Base-by-base conservation (phyloP, 2,113 vertebrate genomes). In the Puntigrus tetrazona region DNA sequence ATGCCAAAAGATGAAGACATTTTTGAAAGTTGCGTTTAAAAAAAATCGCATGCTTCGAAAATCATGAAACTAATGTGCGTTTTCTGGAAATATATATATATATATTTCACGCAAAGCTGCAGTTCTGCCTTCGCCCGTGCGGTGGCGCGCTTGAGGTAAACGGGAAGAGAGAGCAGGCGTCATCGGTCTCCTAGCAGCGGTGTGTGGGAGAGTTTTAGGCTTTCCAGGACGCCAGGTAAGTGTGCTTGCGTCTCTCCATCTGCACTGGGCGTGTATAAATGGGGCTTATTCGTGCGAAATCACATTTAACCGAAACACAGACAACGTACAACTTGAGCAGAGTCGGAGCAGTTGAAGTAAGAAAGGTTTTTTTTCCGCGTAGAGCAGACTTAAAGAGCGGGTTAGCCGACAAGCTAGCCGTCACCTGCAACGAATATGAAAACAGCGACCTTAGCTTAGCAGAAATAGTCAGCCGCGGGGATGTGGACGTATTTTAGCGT, bases 141-240 rank as follows among this genome's bases (percentile, higher is more conserved):
- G 90, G 61, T 7, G 89, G 83, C 84, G 81, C 45, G 1, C 18
- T n/a, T 27, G n/a, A 84, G 85, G 82, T 31, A 63, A 57, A 45
- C 25, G n/a, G 41, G 52, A 47, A 2, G 38, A 75, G 5, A 25
- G 3, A 29, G 67, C 4, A 59, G 59, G 70, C 43, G 38, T 69
- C 47, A 50, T 50, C 47, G 14, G 47, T 50, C 47, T 50, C 94
- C 86, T 85, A 89, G 93, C 94, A 94, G 94, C 94, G 78, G 75
- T 9, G 84, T 88, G 92, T 92, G 52, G 7, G 50, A 4, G 91
- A 91, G 91, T 91, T 90, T 16, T 87, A 31, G 20, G n/a, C 2
- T 25, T n/a, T 80, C 29, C 6, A 67, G 65, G 18, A 76, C 74
- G 0, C 29, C 27, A 38, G 52, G 52, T 29, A 29, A 63, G 34